Conservation (phyloP, 1,140 invertebrate genomes). For the Hypothenemus hampei region DNA sequence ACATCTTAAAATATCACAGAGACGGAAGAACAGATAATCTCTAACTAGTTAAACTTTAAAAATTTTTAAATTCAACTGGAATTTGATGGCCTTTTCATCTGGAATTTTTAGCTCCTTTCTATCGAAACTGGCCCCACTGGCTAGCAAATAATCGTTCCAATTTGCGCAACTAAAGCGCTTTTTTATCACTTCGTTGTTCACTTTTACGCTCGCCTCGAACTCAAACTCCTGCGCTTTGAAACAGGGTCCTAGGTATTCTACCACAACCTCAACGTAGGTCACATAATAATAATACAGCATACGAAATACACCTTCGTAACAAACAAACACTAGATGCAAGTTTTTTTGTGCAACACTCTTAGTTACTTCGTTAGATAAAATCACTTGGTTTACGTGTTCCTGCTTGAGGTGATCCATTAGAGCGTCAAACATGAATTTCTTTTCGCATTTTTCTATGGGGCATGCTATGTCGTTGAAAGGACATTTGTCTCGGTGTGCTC, state of each 20-base stretch:
- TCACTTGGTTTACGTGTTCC: conserved; percentile 10
- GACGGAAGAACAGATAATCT: no score
- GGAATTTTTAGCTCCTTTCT: conserved; percentile 12
- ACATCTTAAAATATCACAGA: no score
- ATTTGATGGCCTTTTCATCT: conserved; percentile 10
- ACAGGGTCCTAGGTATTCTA: conserved; percentile 29
- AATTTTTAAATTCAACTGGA: conserved; percentile 16
- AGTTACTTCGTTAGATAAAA: conserved; percentile 14
- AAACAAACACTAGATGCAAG: conserved; percentile 18
- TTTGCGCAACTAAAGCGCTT: conserved; percentile 22
- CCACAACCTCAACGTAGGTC: conserved; percentile 22
- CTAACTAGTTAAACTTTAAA: not conserved
- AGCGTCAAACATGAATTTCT: conserved; percentile 3
- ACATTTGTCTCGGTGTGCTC: conserved; percentile 29
- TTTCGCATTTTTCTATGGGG: conserved; percentile 18
- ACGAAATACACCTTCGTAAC: conserved; percentile 26
- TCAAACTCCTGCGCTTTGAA: conserved; percentile 20
- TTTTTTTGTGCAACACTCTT: conserved; percentile 22
- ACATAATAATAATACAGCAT: conserved; percentile 27
- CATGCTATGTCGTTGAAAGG: conserved; percentile 30
- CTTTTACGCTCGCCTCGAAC: conserved; percentile 15
- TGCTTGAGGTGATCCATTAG: conserved; percentile 20
- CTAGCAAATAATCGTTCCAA: conserved; percentile 30
- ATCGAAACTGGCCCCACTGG: conserved; percentile 12
- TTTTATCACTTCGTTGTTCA: not conserved